Evolutionary conservation across 2,113 vertebrate genomes (phyloP).

Genomic region (Motacilla alba): DNA sequence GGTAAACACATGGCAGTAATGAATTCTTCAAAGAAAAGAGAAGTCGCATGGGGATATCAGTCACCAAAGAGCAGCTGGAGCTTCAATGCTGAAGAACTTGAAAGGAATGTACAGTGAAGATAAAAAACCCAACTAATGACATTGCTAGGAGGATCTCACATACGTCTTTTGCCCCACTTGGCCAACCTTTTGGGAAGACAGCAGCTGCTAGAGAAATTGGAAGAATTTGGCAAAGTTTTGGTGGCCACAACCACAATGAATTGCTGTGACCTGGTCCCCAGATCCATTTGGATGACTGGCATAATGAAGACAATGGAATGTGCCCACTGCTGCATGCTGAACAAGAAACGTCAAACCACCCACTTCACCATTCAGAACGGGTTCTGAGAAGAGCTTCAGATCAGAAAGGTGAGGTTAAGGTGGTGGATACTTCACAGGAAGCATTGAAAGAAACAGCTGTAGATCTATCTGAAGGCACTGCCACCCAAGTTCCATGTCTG

Average conservation of each 20-base stretch:
- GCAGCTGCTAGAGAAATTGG: not conserved
- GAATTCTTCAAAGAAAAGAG: not conserved
- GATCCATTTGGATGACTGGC: not conserved
- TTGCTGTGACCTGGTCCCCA: not conserved
- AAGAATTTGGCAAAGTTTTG: not conserved
- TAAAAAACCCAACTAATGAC: not conserved
- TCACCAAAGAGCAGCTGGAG: not conserved
- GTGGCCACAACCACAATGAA: not conserved
- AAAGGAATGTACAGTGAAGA: not conserved
- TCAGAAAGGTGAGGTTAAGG: not conserved
- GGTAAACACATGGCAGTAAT: not conserved
- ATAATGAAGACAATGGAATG: not conserved
- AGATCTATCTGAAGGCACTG: not conserved
- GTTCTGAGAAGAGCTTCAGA: not conserved
- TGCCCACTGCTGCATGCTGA: not conserved
- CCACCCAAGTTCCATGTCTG: not conserved
- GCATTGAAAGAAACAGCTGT: not conserved
- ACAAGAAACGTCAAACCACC: not conserved
- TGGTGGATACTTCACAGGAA: not conserved
- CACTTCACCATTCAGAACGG: not conserved
- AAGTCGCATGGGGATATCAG: not conserved
- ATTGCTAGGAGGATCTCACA: not conserved
- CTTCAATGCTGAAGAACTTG: not conserved
- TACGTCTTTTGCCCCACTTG: not conserved
- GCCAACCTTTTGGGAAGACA: not conserved